Evolutionary conservation across 2,113 vertebrate genomes (phyloP).

Genomic region (Cairina moschata): DNA sequence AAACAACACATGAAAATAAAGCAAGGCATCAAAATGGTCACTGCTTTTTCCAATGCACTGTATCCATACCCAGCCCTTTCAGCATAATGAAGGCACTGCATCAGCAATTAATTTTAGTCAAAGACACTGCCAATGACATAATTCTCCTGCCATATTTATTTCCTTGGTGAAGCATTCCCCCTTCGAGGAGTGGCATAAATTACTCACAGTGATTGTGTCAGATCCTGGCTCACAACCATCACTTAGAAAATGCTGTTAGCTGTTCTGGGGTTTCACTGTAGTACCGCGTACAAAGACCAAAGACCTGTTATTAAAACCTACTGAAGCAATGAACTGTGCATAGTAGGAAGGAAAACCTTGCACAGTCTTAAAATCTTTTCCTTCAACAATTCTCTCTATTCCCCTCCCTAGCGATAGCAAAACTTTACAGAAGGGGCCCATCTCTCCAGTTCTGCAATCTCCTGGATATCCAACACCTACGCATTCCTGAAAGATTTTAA

Average conservation of each 20-base stretch:
- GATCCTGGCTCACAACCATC: background rate
- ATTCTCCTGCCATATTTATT: slow-evolving; percentile 25
- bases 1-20: slow-evolving; percentile 38
- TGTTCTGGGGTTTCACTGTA: background rate
- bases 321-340: background rate
- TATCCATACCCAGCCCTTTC: slow-evolving; percentile 22
- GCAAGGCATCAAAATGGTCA: background rate
- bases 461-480: background rate
- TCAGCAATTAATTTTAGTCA: slow-evolving; percentile 56
- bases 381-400: background rate
- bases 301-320: background rate
- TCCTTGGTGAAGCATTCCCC: background rate
- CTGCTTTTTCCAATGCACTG: slow-evolving; percentile 16
- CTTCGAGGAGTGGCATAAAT: background rate
- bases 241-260: background rate
- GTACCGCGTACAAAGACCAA: background rate
- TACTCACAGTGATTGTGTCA: background rate
- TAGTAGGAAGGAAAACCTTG: background rate
- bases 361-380: background rate
- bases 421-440: background rate
- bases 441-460: background rate
- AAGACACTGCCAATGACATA: slow-evolving; percentile 32
- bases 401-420: background rate
- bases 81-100: slow-evolving; percentile 44
- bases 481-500: background rate